phyloP scores from a whole-genome alignment of 1,140 invertebrate species.

The Drosophila ficusphila region DNA sequence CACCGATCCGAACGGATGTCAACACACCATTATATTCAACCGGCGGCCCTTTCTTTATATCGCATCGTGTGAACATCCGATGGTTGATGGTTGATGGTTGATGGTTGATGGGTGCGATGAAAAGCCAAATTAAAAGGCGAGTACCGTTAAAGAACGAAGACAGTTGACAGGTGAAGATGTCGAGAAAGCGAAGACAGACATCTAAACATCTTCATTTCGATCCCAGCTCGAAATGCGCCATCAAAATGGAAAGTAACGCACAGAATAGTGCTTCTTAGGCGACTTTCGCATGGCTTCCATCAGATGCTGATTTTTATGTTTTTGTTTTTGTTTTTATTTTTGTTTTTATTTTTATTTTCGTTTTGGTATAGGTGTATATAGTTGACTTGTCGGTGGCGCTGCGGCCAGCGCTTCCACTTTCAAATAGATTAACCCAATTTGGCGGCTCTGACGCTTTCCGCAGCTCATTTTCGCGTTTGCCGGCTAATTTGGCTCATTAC shows the following conservation, averaged over 20 bases:
- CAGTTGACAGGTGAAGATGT: conserved; percentile 18
- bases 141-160: conserved; percentile 39
- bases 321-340: too few species aligned
- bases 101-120: conserved; percentile 5
- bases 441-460: conserved; percentile 54
- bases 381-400: neutral
- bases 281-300: conserved; percentile 29
- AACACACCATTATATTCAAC: neutral
- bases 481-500: conserved; percentile 56
- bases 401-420: conserved; percentile 56
- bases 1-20: conserved; percentile 5
- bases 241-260: conserved; percentile 51
- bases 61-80: conserved; percentile 2
- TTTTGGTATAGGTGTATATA: neutral
- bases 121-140: conserved; percentile 23
- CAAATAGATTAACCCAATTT: conserved; percentile 80
- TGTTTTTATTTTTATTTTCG: too few species aligned
- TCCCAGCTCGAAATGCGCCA: conserved; percentile 1
- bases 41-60: conserved; percentile 1
- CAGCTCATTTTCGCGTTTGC: conserved; percentile 56
- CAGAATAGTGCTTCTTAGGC: conserved; percentile 29
- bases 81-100: too few species aligned
- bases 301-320: neutral
- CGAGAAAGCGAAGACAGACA: conserved; percentile 21
- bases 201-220: conserved; percentile 1